Conservation (phyloP, 2,888 invertebrate species). For the Cryptocheilus praepositus region DNA sequence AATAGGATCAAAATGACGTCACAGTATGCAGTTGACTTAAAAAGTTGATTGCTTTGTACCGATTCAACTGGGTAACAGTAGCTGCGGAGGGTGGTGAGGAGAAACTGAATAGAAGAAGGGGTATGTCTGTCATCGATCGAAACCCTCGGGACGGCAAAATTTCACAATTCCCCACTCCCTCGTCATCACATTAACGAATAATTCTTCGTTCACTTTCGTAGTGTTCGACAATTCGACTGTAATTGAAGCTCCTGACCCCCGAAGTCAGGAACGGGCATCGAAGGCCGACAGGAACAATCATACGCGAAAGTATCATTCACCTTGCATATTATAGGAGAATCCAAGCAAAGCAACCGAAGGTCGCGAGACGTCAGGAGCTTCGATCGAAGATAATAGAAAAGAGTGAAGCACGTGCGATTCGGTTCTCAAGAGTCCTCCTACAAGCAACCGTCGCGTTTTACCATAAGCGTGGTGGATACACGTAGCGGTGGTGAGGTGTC, state of each 20-base stretch:
- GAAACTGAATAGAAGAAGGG: conserved; percentile 11
- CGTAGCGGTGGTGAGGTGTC: conserved; percentile 62
- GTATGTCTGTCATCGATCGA: conserved; percentile 45
- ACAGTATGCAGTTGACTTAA: neutral
- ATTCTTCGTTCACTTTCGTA: conserved; percentile 27
- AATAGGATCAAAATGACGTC: neutral
- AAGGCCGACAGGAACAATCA: too few relatives aligned
- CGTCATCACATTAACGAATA: neutral
- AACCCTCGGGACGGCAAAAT: conserved; percentile 53
- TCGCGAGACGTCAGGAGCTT: conserved; percentile 23
- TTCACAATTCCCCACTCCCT: conserved; percentile 29
- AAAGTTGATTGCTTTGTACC: conserved; percentile 1
- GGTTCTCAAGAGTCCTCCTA: conserved; percentile 35
- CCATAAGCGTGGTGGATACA: conserved; percentile 43
- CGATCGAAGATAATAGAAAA: conserved; percentile 16
- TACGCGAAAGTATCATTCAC: too few relatives aligned
- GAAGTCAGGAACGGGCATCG: neutral
- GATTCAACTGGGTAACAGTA: neutral
- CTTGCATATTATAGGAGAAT: neutral
- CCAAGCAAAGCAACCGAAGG: neutral
- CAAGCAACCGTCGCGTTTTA: conserved; percentile 54
- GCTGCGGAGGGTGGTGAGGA: conserved; percentile 50
- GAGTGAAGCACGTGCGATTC: conserved; percentile 34
- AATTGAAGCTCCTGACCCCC: conserved; percentile 28
- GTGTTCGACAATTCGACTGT: conserved; percentile 22